These are phyloP conservation scores for Oryzias celebensis DNA, from an alignment of 2,113 vertebrate genomes.

Conservation along the genomic window DNA sequence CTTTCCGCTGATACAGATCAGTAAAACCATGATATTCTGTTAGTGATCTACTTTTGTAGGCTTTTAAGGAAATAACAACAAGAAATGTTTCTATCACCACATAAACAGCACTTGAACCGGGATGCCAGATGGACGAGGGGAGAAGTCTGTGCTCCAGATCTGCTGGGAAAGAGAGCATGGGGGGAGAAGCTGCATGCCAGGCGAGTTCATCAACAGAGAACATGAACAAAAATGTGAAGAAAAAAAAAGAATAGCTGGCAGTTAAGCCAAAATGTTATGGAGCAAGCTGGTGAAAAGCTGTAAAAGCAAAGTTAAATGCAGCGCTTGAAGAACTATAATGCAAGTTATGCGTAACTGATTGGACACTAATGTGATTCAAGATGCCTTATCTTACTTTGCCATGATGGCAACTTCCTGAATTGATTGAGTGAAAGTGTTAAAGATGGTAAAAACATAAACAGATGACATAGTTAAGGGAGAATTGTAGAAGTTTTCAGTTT, in stretches of 20 bases:
- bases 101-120: slow-evolving; percentile 43
- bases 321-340: slow-evolving; percentile 19
- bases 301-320: slow-evolving; percentile 14
- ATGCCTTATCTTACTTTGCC: slow-evolving; percentile 23
- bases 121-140: slow-evolving; percentile 59
- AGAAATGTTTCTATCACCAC: slow-evolving; percentile 31
- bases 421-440: slow-evolving; percentile 20
- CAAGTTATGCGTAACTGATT: slow-evolving; percentile 33
- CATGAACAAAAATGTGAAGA: slow-evolving; percentile 22
- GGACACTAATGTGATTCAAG: slow-evolving; percentile 42
- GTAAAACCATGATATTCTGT: slow-evolving; percentile 8
- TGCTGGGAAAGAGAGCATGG: slow-evolving; percentile 44
- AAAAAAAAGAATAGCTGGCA: slow-evolving; percentile 24
- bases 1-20: slow-evolving; percentile 1
- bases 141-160: slow-evolving; percentile 38
- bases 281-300: neutral
- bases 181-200: slow-evolving; percentile 31
- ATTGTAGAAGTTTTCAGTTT: slow-evolving; percentile 17
- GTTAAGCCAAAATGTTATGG: neutral
- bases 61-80: slow-evolving; percentile 34
- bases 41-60: slow-evolving; percentile 18
- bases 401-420: slow-evolving; percentile 18
- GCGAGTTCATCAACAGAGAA: slow-evolving; percentile 31
- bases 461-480: slow-evolving; percentile 29
- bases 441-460: slow-evolving; percentile 23